Conservation (phyloP, 2,888 invertebrate genomes). For the Stegana nigrithorax region DNA sequence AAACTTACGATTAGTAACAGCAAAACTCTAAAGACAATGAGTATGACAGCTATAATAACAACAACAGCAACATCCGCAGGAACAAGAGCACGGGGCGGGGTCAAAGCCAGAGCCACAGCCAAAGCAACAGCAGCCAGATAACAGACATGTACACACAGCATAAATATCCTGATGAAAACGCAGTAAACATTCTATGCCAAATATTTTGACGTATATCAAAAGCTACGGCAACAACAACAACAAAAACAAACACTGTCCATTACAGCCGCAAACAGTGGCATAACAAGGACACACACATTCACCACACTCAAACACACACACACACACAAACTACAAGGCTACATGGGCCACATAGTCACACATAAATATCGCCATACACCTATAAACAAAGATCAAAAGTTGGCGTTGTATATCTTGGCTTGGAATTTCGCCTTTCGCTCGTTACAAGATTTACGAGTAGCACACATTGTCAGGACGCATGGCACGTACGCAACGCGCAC, state of each 20-base stretch:
- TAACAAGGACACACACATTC: conserved; percentile 39
- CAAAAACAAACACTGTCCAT: conserved; percentile 44
- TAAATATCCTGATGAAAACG: conserved; percentile 41
- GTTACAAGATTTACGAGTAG: conserved; percentile 55
- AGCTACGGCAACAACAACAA: conserved; percentile 19
- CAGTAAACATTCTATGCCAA: conserved; percentile 60
- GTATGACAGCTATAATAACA: no score
- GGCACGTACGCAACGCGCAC: conserved; percentile 26
- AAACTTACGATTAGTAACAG: conserved; percentile 55
- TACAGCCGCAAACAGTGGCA: conserved; percentile 50
- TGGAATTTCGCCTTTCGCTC: conserved; percentile 48
- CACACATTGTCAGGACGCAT: conserved; percentile 24
- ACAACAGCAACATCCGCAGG: conserved; percentile 9
- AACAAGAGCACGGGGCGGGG: conserved; percentile 10
- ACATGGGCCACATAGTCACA: background rate
- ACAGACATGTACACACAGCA: conserved; percentile 7
- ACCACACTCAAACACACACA: background rate
- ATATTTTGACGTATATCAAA: conserved; percentile 58
- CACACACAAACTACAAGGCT: background rate
- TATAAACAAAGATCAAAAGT: conserved; percentile 18
- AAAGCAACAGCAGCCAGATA: conserved; percentile 6
- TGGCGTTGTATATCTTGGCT: conserved; percentile 43
- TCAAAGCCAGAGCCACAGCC: background rate
- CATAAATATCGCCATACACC: background rate
- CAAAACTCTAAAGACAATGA: background rate